Base-by-base conservation (phyloP, 2,888 invertebrate species). In the Rhodophaea formosa region DNA sequence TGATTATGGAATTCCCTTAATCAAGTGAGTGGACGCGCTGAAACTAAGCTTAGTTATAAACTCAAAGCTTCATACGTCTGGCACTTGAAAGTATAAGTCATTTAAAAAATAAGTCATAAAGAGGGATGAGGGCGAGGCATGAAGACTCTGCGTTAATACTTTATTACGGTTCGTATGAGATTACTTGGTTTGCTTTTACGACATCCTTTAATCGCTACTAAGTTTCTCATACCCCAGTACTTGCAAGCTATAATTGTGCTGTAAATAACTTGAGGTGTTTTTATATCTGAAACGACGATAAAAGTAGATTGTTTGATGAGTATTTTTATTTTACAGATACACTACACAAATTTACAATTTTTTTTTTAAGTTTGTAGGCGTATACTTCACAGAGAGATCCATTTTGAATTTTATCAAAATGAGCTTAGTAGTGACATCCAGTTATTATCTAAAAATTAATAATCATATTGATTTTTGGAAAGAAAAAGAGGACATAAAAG, bases 121-220 rank as follows among this genome's bases (percentile, higher is more conserved):
- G 39, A 56, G 56, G 59, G 59, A 62, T 63, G 59, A 57, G 55
- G 65, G 64, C 66, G 61, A 65, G 65, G 64, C 66, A 67, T 66
- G 66, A 66, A 68, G 69, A 64, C 67, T 62, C 62, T 64, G 59
- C 69, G 67, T 79, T 81, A 79, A 82, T 82, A 79, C 81, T 82
- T 83, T 84, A 85, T 83, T 77, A 80, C 76, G 70, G 73, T 71
- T 73, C 70, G 71, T 78, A 74, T 74, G 72, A 84, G 79, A 80
- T 84, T 79, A 80, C 82, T 78, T 66, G 69, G 66, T 75, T 69
- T 65, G 72, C 66, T 77, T 84, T 87, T 83, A 87, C 76, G 82
- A 76, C 77, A 74, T 71, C 71, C 74, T 80, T 84, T 84, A 84
- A 84, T 84, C 79, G 79, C 76, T 69, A 62, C 72, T 71, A 71